Evolutionary conservation across 2,888 invertebrate species (phyloP).

Genomic region (Nineta flava): DNA sequence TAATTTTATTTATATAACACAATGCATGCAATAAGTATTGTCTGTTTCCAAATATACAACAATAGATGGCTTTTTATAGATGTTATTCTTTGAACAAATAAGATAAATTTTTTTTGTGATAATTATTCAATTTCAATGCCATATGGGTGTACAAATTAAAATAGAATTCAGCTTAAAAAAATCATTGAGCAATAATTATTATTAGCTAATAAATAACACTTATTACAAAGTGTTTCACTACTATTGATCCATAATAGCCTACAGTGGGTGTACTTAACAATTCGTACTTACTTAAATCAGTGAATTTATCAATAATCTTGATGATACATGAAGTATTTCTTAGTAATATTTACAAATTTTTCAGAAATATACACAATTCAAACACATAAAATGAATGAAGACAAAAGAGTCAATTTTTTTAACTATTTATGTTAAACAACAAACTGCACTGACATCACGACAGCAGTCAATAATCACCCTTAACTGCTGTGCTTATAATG

Average conservation of each 20-base stretch:
- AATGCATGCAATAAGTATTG: no score
- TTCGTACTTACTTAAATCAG: slow-evolving; percentile 6
- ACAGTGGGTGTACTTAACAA: slow-evolving; percentile 15
- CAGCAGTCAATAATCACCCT: slow-evolving; percentile 1
- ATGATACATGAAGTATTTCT: not conserved
- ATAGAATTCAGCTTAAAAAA: not conserved
- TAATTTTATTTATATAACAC: no score
- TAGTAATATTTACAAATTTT: no score
- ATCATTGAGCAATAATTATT: slow-evolving; percentile 6
- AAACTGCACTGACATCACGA: slow-evolving; percentile 4
- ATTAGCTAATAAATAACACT: slow-evolving; percentile 1
- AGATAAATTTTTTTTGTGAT: no score
- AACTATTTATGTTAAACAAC: no score
- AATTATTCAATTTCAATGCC: not conserved
- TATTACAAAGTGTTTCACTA: slow-evolving; percentile 7
- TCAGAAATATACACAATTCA: no score
- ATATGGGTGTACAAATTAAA: not conserved
- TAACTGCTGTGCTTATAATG: not conserved
- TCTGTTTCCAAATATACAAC: no score
- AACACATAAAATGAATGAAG: no score
- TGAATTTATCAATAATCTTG: not conserved
- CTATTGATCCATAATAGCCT: slow-evolving; percentile 22
- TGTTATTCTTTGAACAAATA: not conserved
- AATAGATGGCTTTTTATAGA: not conserved
- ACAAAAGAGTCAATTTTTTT: no score